phyloP scores from a whole-genome alignment of 2,113 vertebrate species.

The Pluvialis apricaria region DNA sequence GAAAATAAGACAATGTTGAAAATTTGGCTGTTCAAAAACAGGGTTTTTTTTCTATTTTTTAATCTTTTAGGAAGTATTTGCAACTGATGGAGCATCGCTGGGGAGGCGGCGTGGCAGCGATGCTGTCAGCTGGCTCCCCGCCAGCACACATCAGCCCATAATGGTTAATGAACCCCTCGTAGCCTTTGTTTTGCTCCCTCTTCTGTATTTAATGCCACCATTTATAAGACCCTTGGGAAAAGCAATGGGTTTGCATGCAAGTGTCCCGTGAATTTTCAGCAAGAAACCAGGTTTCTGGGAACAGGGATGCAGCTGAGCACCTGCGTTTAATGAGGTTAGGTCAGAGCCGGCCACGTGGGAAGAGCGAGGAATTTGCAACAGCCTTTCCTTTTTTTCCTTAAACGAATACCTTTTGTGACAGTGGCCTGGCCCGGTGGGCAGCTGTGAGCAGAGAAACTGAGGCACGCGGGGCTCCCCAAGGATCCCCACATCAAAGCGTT shows the following conservation, averaged over 20 bases:
- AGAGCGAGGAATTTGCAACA: not conserved
- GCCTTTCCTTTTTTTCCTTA: not conserved
- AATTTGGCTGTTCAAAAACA: not conserved
- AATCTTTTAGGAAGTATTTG: not conserved
- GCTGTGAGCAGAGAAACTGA: not conserved
- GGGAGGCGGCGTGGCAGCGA: not conserved
- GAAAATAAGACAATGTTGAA: not conserved
- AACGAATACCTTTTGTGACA: not conserved
- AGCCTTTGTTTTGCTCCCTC: not conserved
- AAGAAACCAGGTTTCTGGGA: not conserved
- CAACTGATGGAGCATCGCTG: not conserved
- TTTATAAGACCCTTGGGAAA: not conserved
- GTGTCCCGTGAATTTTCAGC: not conserved
- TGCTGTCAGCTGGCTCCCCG: not conserved
- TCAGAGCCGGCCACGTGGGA: not conserved
- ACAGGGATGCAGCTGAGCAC: rapidly evolving
- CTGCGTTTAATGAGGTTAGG: not conserved
- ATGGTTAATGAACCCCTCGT: not conserved
- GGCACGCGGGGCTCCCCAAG: not conserved
- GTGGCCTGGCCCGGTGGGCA: rapidly evolving
- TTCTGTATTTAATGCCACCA: not conserved
- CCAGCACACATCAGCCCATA: not conserved
- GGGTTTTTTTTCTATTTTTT: not conserved
- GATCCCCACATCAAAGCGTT: not conserved
- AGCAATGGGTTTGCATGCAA: not conserved